Evolutionary conservation across 2,797 vertebrate genomes (phyloP).

Genomic region (Zenarchopterus dispar): DNA sequence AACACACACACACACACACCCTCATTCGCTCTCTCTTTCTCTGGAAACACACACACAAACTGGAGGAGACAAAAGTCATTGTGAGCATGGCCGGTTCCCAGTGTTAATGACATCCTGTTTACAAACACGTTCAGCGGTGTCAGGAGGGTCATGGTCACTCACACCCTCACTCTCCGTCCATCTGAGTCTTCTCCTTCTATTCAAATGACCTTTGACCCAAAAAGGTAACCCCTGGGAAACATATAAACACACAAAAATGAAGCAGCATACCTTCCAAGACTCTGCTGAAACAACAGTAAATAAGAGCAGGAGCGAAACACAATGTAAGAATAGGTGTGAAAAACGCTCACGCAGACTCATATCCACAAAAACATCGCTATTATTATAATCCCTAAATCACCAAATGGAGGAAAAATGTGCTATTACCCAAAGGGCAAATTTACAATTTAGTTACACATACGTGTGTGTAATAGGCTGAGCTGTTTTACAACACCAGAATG

Average conservation of each 20-base stretch:
- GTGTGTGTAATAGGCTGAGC: conserved; percentile 50
- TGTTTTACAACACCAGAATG: conserved; percentile 67
- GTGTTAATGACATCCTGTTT: conserved; percentile 99
- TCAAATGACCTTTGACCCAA: conserved; percentile 74
- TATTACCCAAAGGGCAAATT: conserved; percentile 63
- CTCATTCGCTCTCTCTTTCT: background rate
- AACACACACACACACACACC: conserved; percentile 1
- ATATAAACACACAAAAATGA: conserved; percentile 14
- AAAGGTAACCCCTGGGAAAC: conserved; percentile 18
- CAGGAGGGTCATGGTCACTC: conserved; percentile 90
- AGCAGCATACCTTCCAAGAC: conserved; percentile 13
- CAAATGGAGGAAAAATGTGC: conserved; percentile 55
- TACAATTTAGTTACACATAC: conserved; percentile 58
- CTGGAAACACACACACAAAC: conserved; percentile 26
- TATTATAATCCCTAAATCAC: conserved; percentile 63
- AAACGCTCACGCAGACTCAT: conserved; percentile 7
- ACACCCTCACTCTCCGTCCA: conserved; percentile 71
- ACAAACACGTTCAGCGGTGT: conserved; percentile 91
- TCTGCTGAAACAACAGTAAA: conserved; percentile 1
- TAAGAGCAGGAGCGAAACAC: conserved; percentile 16
- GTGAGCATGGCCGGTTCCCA: conserved; percentile 86
- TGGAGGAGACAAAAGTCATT: conserved; percentile 72
- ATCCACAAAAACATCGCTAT: conserved; percentile 36
- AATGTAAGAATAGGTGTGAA: conserved; percentile 18
- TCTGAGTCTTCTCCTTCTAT: conserved; percentile 70